Evolutionary conservation across 1,140 invertebrate genomes (phyloP).

Genomic region (Bombus difficillimus): DNA sequence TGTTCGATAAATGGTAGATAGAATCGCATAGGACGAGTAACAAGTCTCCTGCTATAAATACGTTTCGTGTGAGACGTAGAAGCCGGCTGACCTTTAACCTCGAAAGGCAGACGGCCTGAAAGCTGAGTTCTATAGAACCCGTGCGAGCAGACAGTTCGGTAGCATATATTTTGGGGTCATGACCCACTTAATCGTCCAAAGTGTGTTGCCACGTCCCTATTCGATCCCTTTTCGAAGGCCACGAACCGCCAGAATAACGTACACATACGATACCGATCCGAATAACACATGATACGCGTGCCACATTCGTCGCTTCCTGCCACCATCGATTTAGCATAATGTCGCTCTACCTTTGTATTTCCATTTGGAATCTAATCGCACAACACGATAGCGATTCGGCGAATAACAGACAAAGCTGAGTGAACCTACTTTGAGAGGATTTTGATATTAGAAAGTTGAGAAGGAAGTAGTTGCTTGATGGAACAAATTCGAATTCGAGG

Average conservation of each 20-base stretch:
- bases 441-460: not conserved
- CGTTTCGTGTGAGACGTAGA: slow-evolving; percentile 16
- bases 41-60: slow-evolving; percentile 36
- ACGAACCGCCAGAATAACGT: slow-evolving; percentile 23
- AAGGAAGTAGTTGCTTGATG: not conserved
- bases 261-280: slow-evolving; percentile 25
- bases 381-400: not conserved
- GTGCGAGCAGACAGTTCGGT: slow-evolving; percentile 34
- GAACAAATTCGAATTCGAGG: not conserved
- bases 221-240: slow-evolving; percentile 65
- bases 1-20: slow-evolving; percentile 10
- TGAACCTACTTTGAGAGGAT: not conserved
- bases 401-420: not conserved
- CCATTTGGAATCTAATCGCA: not conserved
- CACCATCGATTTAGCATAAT: slow-evolving; percentile 9
- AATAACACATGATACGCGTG: slow-evolving; percentile 40
- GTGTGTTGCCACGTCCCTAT: slow-evolving; percentile 15
- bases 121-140: slow-evolving; percentile 17
- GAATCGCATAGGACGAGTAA: not conserved
- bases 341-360: not conserved
- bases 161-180: slow-evolving; percentile 72
- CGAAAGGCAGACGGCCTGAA: slow-evolving; percentile 48
- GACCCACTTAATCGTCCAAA: slow-evolving; percentile 69
- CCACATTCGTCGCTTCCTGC: slow-evolving; percentile 10
- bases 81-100: slow-evolving; percentile 55